Conservation (phyloP, 1,140 invertebrate species). For the Ceratoteleas bidentatus region DNA sequence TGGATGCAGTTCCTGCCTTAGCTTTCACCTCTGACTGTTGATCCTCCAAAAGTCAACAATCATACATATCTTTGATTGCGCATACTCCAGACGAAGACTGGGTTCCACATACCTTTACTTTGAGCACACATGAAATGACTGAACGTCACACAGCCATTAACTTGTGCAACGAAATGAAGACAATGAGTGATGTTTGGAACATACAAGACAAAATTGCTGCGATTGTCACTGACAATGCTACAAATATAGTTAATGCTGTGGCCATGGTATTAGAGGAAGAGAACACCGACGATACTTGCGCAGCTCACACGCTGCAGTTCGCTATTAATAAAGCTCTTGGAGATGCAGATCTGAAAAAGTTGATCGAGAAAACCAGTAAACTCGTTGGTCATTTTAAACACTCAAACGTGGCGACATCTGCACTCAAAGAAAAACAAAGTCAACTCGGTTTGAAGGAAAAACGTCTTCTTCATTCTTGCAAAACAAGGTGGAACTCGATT, state of each 20-base stretch:
- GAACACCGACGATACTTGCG: constrained; percentile 13
- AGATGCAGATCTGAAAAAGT: not conserved
- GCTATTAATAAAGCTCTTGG: constrained; percentile 6
- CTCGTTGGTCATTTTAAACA: constrained; percentile 58
- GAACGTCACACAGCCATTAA: too few species aligned
- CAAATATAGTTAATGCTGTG: constrained; percentile 4
- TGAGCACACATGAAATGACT: too few species aligned
- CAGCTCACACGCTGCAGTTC: constrained; percentile 23
- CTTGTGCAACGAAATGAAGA: too few species aligned
- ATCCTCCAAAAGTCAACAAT: too few species aligned
- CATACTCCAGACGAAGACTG: too few species aligned
- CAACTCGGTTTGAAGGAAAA: constrained; percentile 35
- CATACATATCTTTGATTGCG: too few species aligned
- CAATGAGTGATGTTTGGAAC: not conserved
- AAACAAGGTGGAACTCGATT: constrained; percentile 41
- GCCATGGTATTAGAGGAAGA: not conserved
- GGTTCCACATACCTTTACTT: too few species aligned
- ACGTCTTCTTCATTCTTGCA: constrained; percentile 45
- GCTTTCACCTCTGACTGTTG: too few species aligned
- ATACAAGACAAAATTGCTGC: constrained; percentile 14
- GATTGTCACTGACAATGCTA: constrained; percentile 20
- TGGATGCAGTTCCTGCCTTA: too few species aligned
- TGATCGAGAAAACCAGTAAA: constrained; percentile 25
- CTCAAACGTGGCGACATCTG: constrained; percentile 26
- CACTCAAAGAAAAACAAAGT: constrained; percentile 46